These are phyloP conservation scores for Cetoscarus ocellatus DNA, from an alignment of 2,797 vertebrate species.

Conservation along the genomic window DNA sequence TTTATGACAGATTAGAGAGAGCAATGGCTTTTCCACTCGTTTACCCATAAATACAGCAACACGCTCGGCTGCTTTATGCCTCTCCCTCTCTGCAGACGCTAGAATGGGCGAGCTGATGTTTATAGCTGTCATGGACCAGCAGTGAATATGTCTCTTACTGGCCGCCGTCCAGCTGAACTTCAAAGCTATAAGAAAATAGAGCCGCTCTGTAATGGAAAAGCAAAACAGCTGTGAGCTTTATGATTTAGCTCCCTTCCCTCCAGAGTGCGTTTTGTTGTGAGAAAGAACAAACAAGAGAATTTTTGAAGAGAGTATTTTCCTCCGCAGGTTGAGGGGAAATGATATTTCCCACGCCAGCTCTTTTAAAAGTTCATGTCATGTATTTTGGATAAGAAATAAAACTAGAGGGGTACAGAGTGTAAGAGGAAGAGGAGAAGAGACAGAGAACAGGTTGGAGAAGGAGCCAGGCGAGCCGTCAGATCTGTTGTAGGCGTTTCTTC, in stretches of 20 bases:
- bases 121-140: conserved; percentile 72
- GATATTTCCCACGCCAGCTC: conserved; percentile 63
- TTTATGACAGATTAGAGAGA: conserved; percentile 79
- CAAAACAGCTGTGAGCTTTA: conserved; percentile 69
- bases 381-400: conserved; percentile 52
- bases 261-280: conserved; percentile 44
- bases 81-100: conserved; percentile 64
- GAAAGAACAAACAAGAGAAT: conserved; percentile 54
- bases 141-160: conserved; percentile 75
- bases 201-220: conserved; percentile 67
- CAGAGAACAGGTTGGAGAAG: conserved; percentile 67
- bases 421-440: conserved; percentile 29
- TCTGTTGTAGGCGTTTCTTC: conserved; percentile 97
- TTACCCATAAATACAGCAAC: conserved; percentile 80
- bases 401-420: conserved; percentile 15
- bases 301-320: conserved; percentile 42
- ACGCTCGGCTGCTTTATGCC: conserved; percentile 73
- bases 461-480: conserved; percentile 83
- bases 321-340: conserved; percentile 19
- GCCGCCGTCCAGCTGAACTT: conserved; percentile 65
- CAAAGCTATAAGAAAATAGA: conserved; percentile 70
- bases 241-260: conserved; percentile 62
- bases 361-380: conserved; percentile 52
- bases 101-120: conserved; percentile 72
- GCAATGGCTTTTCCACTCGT: conserved; percentile 78